Conservation (phyloP, 2,113 vertebrate genomes). For the Haemorhous mexicanus region DNA sequence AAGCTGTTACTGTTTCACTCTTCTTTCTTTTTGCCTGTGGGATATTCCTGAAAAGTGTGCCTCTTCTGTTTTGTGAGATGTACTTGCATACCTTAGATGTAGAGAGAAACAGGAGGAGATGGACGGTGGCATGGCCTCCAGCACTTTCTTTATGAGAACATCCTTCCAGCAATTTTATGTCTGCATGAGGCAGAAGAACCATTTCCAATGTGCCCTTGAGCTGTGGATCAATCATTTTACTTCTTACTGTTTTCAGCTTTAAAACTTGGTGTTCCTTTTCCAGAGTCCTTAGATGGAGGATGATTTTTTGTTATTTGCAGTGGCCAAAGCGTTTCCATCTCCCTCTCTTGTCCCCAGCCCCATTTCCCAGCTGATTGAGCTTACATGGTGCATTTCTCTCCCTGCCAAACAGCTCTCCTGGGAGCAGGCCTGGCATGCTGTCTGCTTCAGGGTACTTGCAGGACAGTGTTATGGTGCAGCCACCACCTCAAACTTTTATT, state of each 20-base stretch:
- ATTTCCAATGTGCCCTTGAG: conserved; percentile 61
- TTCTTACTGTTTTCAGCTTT: conserved; percentile 7
- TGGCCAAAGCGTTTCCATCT: neutral
- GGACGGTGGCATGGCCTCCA: conserved; percentile 59
- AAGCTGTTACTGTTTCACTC: conserved; percentile 34
- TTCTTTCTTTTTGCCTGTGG: conserved; percentile 60
- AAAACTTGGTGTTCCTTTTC: conserved; percentile 9
- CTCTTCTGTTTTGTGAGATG: conserved; percentile 51
- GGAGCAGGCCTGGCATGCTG: neutral
- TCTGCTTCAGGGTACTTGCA: neutral
- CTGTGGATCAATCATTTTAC: conserved; percentile 57
- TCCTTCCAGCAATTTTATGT: conserved; percentile 65
- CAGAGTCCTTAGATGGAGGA: neutral
- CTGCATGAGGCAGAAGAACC: conserved; percentile 24
- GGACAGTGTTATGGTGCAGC: neutral
- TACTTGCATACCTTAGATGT: conserved; percentile 54
- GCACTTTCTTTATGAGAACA: conserved; percentile 66
- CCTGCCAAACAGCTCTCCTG: neutral
- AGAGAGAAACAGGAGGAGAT: conserved; percentile 32
- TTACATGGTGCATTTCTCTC: rapidly evolving
- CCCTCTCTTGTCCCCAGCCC: neutral
- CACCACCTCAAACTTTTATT: neutral
- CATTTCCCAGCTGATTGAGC: neutral
- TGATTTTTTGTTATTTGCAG: neutral
- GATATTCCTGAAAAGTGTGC: conserved; percentile 44